Evolutionary conservation across 1,140 invertebrate genomes (phyloP).

Genomic region (Leptinotarsa defecta): DNA sequence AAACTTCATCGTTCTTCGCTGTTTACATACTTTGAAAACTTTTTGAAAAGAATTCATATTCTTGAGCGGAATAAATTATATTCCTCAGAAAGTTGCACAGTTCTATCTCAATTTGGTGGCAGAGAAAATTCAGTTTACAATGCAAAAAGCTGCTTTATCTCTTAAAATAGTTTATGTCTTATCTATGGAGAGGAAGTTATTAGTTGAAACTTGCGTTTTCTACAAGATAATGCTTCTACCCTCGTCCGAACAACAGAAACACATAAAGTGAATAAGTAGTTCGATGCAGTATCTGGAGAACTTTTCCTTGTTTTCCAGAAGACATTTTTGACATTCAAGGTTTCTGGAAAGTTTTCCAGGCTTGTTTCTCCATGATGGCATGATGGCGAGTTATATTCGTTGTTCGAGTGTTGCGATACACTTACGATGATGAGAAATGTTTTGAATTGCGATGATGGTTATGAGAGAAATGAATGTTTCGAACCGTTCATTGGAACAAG

Average conservation of each 20-base stretch:
- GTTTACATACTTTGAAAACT: not conserved
- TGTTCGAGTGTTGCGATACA: not conserved
- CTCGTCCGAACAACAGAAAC: constrained; percentile 10
- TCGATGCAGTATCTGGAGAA: constrained; percentile 18
- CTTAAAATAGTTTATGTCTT: not conserved
- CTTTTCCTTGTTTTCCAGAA: constrained; percentile 25
- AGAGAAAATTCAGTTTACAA: not conserved
- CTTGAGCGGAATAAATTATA: not conserved
- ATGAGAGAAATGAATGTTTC: no score
- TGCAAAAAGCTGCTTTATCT: not conserved
- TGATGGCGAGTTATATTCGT: not conserved
- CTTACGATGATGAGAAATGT: no score
- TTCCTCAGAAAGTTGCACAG: not conserved
- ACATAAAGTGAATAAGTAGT: constrained; percentile 23
- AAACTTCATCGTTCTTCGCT: not conserved
- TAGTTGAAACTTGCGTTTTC: not conserved
- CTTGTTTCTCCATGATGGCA: not conserved
- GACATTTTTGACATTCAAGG: not conserved
- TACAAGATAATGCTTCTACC: constrained; percentile 25
- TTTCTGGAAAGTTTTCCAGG: constrained; percentile 25
- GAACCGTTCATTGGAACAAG: no score
- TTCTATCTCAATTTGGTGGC: not conserved
- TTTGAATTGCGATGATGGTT: no score
- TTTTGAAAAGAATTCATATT: not conserved
- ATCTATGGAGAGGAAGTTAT: constrained; percentile 17